Conservation (phyloP, 2,888 invertebrate species). For the Philhelius pedissequus region DNA sequence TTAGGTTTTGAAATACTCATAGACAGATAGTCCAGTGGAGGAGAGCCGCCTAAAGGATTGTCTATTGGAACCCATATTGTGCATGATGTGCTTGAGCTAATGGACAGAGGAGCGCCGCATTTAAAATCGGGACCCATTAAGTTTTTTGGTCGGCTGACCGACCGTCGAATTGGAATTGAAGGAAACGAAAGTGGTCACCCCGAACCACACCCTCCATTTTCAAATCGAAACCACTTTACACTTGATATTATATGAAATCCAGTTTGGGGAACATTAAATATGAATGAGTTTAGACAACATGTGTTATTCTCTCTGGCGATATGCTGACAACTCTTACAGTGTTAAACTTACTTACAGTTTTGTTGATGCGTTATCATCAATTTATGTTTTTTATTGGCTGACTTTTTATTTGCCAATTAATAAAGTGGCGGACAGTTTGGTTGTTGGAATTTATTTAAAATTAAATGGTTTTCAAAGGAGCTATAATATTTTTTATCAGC, state of each 20-base stretch:
- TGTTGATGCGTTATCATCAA: slow-evolving; percentile 46
- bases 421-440: slow-evolving; percentile 50
- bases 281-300: slow-evolving; percentile 21
- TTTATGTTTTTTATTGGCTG: slow-evolving; percentile 8
- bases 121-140: slow-evolving; percentile 62
- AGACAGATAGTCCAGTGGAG: background rate
- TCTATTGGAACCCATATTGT: background rate
- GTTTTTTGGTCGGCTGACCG: slow-evolving; percentile 26
- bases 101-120: slow-evolving; percentile 50
- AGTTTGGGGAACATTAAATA: slow-evolving; percentile 56
- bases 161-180: background rate
- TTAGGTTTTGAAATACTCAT: background rate
- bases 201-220: too few species aligned
- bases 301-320: background rate
- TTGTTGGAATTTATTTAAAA: slow-evolving; percentile 43
- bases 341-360: background rate
- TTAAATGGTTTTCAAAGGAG: slow-evolving; percentile 6
- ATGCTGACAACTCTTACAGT: background rate
- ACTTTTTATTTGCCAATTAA: slow-evolving; percentile 43
- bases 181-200: slow-evolving; percentile 20
- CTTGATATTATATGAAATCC: slow-evolving; percentile 20
- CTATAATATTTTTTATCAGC: slow-evolving; percentile 20
- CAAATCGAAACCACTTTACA: slow-evolving; percentile 60
- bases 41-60: slow-evolving; percentile 49
- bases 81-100: slow-evolving; percentile 42